Percentiles rank a stretch among this genome's conserved stretches.
phyloP scores from a whole-genome alignment of 2,113 vertebrate genomes.

The Ariopsis seemanni region DNA sequence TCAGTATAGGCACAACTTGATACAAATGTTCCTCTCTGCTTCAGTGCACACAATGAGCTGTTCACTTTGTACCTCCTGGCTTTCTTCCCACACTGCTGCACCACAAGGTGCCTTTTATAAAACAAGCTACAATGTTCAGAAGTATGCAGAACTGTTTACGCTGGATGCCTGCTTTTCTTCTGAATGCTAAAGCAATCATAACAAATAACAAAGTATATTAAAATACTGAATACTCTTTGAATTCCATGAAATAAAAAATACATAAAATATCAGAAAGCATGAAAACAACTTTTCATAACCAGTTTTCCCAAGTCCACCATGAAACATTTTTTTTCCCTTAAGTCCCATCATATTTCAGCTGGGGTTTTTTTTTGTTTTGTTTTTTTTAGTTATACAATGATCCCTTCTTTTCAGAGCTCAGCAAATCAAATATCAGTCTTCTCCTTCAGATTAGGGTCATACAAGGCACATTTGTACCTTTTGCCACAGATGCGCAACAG shows the following conservation, averaged over 20 bases:
- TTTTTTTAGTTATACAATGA: neutral
- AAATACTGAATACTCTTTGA: neutral
- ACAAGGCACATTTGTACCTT: slow-evolving; percentile 24
- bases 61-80: slow-evolving; percentile 15
- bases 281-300: neutral
- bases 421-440: slow-evolving; percentile 20
- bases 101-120: slow-evolving; percentile 4
- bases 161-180: neutral
- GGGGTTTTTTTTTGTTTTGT: neutral
- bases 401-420: slow-evolving; percentile 22
- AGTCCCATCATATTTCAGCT: neutral
- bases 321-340: neutral
- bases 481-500: neutral
- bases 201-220: neutral
- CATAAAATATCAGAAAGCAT: neutral
- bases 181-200: neutral
- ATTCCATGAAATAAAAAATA: neutral
- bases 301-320: neutral
- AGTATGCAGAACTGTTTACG: neutral
- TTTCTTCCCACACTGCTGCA: neutral
- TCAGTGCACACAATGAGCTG: slow-evolving; percentile 9
- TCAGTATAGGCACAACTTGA: slow-evolving; percentile 12
- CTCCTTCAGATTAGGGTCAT: slow-evolving; percentile 54
- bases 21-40: neutral
- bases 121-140: neutral